These are phyloP conservation scores for Siderastrea radians DNA, from an alignment of 92 coral and sea anemone species.

Conservation along the genomic window DNA sequence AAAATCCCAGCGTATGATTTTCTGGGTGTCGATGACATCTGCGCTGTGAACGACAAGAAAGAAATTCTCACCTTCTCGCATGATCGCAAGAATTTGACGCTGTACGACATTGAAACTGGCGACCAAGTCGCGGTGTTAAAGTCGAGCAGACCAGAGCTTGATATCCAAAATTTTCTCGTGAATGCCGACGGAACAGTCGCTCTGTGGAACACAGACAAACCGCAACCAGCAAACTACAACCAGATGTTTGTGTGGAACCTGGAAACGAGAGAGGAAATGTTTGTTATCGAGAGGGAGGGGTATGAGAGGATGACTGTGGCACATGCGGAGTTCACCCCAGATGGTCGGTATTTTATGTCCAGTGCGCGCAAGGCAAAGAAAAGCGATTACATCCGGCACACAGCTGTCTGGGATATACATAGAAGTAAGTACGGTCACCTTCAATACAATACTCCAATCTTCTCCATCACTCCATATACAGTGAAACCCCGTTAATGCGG, in stretches of 20 bases:
- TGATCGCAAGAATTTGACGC: conserved; percentile 64
- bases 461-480: too few species aligned
- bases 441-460: not conserved
- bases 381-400: conserved; percentile 64
- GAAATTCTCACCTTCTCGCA: conserved; percentile 80
- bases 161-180: conserved; percentile 68
- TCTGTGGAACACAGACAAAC: conserved; percentile 61
- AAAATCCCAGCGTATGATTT: conserved; percentile 73
- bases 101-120: conserved; percentile 85
- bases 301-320: conserved; percentile 57
- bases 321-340: conserved; percentile 78
- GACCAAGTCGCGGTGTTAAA: conserved; percentile 70
- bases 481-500: too few species aligned
- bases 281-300: conserved; percentile 64
- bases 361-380: conserved; percentile 57
- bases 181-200: conserved; percentile 71
- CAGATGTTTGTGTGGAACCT: conserved; percentile 78
- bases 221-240: conserved; percentile 23
- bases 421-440: conserved; percentile 60
- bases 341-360: conserved; percentile 68
- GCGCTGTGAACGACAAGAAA: conserved; percentile 57
- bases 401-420: conserved; percentile 76
- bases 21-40: conserved; percentile 77
- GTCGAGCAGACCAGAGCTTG: conserved; percentile 53
- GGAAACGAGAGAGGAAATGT: conserved; percentile 70